Conservation (phyloP, 2,797 vertebrate species). For the Cyprinella venusta region DNA sequence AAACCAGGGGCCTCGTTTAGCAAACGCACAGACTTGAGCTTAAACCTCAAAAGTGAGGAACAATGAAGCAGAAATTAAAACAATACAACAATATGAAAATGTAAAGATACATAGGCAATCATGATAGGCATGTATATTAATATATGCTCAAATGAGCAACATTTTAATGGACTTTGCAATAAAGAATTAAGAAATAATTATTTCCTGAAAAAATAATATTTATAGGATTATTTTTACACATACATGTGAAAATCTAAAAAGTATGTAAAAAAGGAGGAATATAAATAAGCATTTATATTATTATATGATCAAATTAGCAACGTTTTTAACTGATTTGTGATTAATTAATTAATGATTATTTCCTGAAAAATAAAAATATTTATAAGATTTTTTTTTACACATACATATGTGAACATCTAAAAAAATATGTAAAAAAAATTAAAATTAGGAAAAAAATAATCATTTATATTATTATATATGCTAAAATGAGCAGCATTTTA, state of each 20-base stretch:
- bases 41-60: neutral
- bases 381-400: no score
- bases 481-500: neutral
- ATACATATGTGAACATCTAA: no score
- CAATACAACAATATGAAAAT: neutral
- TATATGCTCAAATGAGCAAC: neutral
- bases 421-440: no score
- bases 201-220: neutral
- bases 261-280: no score
- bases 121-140: neutral
- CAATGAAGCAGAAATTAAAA: neutral
- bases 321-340: no score
- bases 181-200: neutral
- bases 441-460: no score
- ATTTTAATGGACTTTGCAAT: neutral
- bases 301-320: no score
- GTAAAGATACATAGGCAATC: neutral
- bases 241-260: no score
- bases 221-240: neutral
- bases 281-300: no score
- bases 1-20: slow-evolving; percentile 1
- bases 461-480: neutral
- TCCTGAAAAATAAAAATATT: no score
- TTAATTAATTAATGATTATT: no score
- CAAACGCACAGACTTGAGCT: neutral